These are phyloP conservation scores for Jordanella pulchra DNA, from an alignment of 2,797 vertebrate species.

Conservation along the genomic window DNA sequence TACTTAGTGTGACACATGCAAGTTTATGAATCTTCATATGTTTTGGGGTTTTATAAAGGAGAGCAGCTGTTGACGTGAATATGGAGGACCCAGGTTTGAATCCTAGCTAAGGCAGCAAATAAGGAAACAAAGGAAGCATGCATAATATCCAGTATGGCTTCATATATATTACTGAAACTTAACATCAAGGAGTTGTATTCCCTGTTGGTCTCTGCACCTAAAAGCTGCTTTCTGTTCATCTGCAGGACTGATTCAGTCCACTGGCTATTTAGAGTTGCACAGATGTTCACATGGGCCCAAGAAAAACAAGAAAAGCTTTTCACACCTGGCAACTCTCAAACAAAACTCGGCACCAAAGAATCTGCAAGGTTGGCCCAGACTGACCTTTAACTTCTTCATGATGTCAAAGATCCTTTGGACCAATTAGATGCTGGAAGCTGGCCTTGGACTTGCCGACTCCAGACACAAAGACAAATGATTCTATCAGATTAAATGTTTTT, in stretches of 20 bases:
- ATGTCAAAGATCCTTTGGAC: constrained; percentile 81
- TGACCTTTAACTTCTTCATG: constrained; percentile 81
- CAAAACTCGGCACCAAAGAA: constrained; percentile 79
- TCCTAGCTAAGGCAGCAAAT: no score
- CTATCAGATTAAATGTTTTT: constrained; percentile 93
- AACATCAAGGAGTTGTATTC: constrained; percentile 42
- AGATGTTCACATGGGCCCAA: constrained; percentile 82
- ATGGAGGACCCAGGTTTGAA: no score
- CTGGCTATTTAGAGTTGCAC: constrained; percentile 58
- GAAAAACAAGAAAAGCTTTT: constrained; percentile 79
- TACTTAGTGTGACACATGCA: no score
- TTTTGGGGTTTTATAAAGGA: no score
- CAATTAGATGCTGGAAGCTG: constrained; percentile 84
- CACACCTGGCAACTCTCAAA: constrained; percentile 82
- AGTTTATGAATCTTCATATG: no score
- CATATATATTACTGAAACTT: constrained; percentile 16
- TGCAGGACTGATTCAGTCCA: constrained; percentile 62
- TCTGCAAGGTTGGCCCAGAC: constrained; percentile 76
- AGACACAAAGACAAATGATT: constrained; percentile 95
- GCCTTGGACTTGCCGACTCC: constrained; percentile 83
- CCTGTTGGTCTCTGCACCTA: constrained; percentile 22
- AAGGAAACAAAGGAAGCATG: background rate
- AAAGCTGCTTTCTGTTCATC: constrained; percentile 55
- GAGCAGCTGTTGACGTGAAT: no score
- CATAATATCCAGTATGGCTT: constrained; percentile 13